Conservation (phyloP, 2,797 vertebrate genomes). For the Cryptoblepharus egeriae region DNA sequence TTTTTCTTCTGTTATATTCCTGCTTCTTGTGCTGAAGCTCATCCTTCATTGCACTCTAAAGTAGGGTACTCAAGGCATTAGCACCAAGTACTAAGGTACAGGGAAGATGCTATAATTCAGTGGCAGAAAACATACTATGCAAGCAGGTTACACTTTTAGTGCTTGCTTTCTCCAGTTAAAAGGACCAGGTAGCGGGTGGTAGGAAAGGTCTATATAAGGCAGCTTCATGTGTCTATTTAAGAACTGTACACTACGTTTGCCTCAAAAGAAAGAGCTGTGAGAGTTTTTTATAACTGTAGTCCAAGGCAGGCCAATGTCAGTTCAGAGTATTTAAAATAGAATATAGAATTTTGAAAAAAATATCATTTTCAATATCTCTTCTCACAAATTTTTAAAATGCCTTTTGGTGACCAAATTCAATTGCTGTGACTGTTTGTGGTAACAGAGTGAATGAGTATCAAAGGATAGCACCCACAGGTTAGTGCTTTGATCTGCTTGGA, state of each 20-base stretch:
- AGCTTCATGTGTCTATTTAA: too few species aligned
- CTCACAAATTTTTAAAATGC: constrained; percentile 29
- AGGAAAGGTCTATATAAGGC: too few species aligned
- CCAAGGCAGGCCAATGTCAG: background rate
- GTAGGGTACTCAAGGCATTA: too few species aligned
- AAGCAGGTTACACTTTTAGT: too few species aligned
- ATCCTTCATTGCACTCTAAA: background rate
- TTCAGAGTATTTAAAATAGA: background rate
- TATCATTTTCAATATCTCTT: background rate
- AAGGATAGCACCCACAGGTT: background rate
- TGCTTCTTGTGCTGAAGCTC: background rate
- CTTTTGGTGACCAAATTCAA: constrained; percentile 41
- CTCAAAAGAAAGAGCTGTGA: background rate
- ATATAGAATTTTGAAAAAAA: background rate
- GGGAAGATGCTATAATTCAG: too few species aligned
- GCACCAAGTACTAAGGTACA: background rate
- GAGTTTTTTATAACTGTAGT: background rate
- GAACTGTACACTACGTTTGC: background rate
- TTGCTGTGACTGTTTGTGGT: background rate
- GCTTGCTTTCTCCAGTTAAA: too few species aligned
- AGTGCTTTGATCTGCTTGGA: background rate
- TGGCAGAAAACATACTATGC: too few species aligned
- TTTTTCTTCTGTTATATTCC: background rate
- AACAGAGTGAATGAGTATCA: constrained; percentile 1
- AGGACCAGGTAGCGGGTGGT: too few species aligned